Evolutionary conservation across 1,140 invertebrate genomes (phyloP), one percentile per base, ranked within the genome.

Genomic region (Listronotus oregonensis): DNA sequence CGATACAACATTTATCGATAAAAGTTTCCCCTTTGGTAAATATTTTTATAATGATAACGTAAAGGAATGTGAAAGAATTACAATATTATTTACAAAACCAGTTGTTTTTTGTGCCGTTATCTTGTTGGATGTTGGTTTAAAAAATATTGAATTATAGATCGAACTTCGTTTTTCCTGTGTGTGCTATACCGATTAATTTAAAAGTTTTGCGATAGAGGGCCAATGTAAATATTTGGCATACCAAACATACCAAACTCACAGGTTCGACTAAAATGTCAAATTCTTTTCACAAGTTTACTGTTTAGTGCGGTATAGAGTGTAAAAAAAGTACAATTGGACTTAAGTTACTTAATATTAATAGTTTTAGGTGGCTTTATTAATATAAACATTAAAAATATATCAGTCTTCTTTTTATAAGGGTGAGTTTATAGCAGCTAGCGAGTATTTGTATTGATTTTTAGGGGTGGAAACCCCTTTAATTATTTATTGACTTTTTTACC

Each of bases 241-340:
- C 78, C 73, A 58, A 27, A 64, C 76, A 79, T 79, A 71, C 78
- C 76, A 69, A 67, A 76, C 71, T 77, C 73, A 70, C 75, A 77
- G 76, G 78, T 79, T 78, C 77, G 78, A 78, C 76, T 71, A 74
- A 79, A 79, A 79, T 79, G 78, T 79, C 78, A 79, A 79, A 79
- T 79, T 78, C 77, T 78, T 78, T 71, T 73, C 72, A 73, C 73
- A 74, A 73, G 78, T 79, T 77, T 76, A 64, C 74, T 76, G 74
- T 73, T 77, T 77, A 71, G 71, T 74, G 70, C 66, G 65, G 70
- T 68, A 70, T 66, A 46, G 40, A 65, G 63, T 64, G 72, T 69
- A 72, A 72, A 71, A 72, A 69, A 72, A 73, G 54, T 52, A 73
- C 52, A 68, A 66, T 70, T 69, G 37, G 12, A 67, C 43, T 57